Percentiles rank a stretch among this genome's conserved stretches.
These are phyloP conservation scores for Trichogramma dendrolimi DNA, from an alignment of 2,888 invertebrate genomes.

Conservation along the genomic window DNA sequence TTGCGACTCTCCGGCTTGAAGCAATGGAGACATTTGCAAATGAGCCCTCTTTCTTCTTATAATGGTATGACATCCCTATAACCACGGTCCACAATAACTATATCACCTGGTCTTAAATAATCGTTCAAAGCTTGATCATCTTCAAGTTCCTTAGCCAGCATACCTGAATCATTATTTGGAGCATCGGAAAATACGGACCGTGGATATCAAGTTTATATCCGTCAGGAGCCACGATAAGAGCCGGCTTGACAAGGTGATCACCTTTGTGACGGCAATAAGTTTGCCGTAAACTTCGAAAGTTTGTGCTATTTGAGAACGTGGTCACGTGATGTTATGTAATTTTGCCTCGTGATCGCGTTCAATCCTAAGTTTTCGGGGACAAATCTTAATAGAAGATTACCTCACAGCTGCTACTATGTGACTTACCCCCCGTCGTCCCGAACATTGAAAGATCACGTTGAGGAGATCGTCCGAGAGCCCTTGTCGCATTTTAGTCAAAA, in stretches of 20 bases:
- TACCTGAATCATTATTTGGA: no score
- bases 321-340: slow-evolving; percentile 8
- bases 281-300: slow-evolving; percentile 24
- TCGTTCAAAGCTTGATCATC: no score
- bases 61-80: slow-evolving; percentile 25
- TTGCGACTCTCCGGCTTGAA: no score
- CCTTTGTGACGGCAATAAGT: no score
- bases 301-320: slow-evolving; percentile 24
- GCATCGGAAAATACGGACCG: no score
- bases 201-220: no score
- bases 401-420: slow-evolving; percentile 18
- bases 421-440: slow-evolving; percentile 19
- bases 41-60: slow-evolving; percentile 7
- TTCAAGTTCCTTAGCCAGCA: no score
- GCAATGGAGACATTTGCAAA: no score
- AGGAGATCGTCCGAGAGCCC: slow-evolving; percentile 25
- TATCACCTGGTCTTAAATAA: no score
- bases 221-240: no score
- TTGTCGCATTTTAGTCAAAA: slow-evolving; percentile 26
- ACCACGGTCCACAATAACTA: slow-evolving; percentile 25
- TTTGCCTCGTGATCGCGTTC: slow-evolving; percentile 15
- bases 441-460: slow-evolving; percentile 19
- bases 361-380: slow-evolving; percentile 25
- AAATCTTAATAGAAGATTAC: slow-evolving; percentile 21
- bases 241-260: no score